Percentiles rank a stretch among this genome's conserved stretches.
Conservation (phyloP, 2,113 vertebrate genomes). For the Tauraco erythrolophus region DNA sequence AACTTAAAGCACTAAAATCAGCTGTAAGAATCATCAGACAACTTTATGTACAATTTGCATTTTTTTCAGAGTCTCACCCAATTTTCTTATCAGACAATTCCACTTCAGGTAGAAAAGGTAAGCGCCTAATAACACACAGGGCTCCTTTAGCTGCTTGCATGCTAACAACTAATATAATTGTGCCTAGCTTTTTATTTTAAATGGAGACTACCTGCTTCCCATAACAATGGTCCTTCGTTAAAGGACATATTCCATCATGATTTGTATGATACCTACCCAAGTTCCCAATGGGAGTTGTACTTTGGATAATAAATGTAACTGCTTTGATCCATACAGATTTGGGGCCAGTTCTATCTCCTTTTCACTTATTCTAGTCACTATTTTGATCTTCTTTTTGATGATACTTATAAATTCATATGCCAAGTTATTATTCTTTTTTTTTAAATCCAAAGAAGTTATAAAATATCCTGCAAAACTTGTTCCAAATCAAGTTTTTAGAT, state of each 20-base stretch:
- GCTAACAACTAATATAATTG: neutral
- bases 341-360: constrained; percentile 15
- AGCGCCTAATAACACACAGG: neutral
- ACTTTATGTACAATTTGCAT: neutral
- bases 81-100: constrained; percentile 6
- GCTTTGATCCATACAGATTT: constrained; percentile 40
- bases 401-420: constrained; percentile 12
- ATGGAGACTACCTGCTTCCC: constrained; percentile 37
- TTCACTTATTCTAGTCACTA: constrained; percentile 37
- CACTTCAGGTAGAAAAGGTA: neutral
- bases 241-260: constrained; percentile 4
- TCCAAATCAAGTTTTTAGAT: constrained; percentile 1
- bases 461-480: neutral
- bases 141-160: neutral
- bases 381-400: constrained; percentile 62
- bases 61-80: neutral
- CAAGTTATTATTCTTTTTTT: no score
- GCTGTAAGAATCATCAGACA: neutral
- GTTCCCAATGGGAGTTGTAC: constrained; percentile 13
- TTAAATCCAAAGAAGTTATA: neutral
- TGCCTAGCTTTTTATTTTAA: constrained; percentile 32
- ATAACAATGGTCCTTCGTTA: constrained; percentile 43
- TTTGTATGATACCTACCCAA: neutral
- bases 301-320: constrained; percentile 45
- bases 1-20: neutral